These are phyloP conservation scores for Nannobrachium achirus DNA, from an alignment of 2,113 vertebrate genomes.

Conservation along the genomic window DNA sequence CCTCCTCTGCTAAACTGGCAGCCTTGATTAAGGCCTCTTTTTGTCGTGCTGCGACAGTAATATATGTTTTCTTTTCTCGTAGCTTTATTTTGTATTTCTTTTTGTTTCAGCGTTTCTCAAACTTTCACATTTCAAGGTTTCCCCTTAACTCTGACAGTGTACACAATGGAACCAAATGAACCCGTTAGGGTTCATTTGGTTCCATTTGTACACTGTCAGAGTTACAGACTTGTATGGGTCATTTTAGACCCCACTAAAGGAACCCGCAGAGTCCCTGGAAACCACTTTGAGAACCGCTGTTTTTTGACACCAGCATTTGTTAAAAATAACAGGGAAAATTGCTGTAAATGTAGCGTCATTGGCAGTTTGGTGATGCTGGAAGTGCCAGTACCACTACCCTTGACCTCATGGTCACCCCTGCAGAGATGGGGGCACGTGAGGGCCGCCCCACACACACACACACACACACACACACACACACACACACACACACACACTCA, in stretches of 20 bases:
- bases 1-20: constrained; percentile 59
- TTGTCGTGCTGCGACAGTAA: background rate
- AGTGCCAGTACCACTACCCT: constrained; percentile 42
- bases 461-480: constrained; percentile 17
- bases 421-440: constrained; percentile 19
- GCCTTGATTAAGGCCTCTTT: constrained; percentile 47
- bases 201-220: too few species aligned
- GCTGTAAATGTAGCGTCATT: constrained; percentile 54
- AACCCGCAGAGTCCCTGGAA: too few species aligned
- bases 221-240: too few species aligned
- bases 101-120: too few species aligned
- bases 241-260: too few species aligned
- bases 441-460: constrained; percentile 14
- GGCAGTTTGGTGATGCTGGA: constrained; percentile 44
- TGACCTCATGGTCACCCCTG: constrained; percentile 10
- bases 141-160: too few species aligned
- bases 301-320: constrained; percentile 47
- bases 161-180: too few species aligned
- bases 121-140: too few species aligned
- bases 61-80: constrained; percentile 39
- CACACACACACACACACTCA: constrained; percentile 15
- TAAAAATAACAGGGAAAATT: constrained; percentile 14
- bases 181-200: too few species aligned
- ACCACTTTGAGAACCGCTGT: too few species aligned
- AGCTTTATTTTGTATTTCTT: constrained; percentile 38